Base-by-base conservation (phyloP, 2,888 invertebrate genomes). In the Netelia fuscicornis region DNA sequence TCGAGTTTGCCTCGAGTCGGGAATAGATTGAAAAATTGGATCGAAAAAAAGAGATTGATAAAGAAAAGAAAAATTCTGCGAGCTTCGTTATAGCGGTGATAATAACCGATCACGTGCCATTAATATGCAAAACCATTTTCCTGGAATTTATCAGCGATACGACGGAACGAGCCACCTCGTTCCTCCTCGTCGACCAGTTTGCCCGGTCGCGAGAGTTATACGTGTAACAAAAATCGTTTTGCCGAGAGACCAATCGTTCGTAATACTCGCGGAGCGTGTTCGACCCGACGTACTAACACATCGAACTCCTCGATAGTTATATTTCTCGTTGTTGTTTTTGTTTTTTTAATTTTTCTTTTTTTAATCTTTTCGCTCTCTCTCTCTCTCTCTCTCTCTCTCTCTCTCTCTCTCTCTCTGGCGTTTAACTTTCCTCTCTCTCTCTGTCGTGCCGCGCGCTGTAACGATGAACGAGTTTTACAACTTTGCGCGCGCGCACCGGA, bases 381-480 rank as follows among this genome's bases (percentile, higher is more conserved):
- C n/a, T n/a, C n/a, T n/a, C n/a, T n/a, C n/a, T n/a, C n/a, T n/a
- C n/a, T n/a, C n/a, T n/a, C n/a, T n/a, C n/a, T n/a, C n/a, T n/a
- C n/a, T n/a, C n/a, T n/a, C n/a, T n/a, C n/a, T n/a, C n/a, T n/a
- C n/a, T n/a, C n/a, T n/a, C n/a, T n/a, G n/a, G n/a, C n/a, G n/a
- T n/a, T n/a, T n/a, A n/a, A n/a, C n/a, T n/a, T n/a, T n/a, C n/a
- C n/a, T n/a, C 42, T 23, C 76, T 6, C n/a, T 11, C 13, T 37
- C 52, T 58, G 23, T 58, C 44, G 58, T 42, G 17, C 6, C 30
- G 54, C 17, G 37, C 48, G 37, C 2, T 42, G 54, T 83, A 78
- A 71, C 71, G 72, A 52, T 62, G 72, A 83, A 83, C 77, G 82
- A 78, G 82, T 83, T 83, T 83, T 78, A 78, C 77, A 74, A 78